These are phyloP conservation scores for Brachyptera risi DNA, from an alignment of 2,888 invertebrate genomes.

Conservation along the genomic window DNA sequence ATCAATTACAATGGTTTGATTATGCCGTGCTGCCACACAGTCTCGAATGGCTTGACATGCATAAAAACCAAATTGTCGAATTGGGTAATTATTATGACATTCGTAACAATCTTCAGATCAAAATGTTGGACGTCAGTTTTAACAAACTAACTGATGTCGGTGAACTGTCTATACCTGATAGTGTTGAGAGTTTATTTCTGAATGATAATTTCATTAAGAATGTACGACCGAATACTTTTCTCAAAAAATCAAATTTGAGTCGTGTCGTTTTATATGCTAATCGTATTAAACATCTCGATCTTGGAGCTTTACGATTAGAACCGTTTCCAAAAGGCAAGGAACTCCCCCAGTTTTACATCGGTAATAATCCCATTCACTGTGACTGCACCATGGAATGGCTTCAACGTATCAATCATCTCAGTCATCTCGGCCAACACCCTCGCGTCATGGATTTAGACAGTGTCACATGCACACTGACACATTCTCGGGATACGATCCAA, in stretches of 20 bases:
- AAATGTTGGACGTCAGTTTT: conserved; percentile 72
- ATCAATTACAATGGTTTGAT: conserved; percentile 74
- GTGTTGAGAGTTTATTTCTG: conserved; percentile 65
- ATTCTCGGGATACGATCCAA: conserved; percentile 40
- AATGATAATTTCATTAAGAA: conserved; percentile 70
- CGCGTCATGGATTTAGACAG: conserved; percentile 75
- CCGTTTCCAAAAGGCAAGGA: conserved; percentile 62
- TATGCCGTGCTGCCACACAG: conserved; percentile 72
- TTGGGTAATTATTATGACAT: conserved; percentile 69
- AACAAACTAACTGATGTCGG: conserved; percentile 66
- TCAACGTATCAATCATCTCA: conserved; percentile 71
- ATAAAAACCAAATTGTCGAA: conserved; percentile 71
- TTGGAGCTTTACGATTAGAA: conserved; percentile 65
- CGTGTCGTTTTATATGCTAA: conserved; percentile 75
- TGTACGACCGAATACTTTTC: conserved; percentile 65
- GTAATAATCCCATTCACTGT: conserved; percentile 78
- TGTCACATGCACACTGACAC: conserved; percentile 71
- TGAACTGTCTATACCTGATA: conserved; percentile 67
- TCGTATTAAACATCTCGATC: conserved; percentile 65
- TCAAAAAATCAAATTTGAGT: conserved; percentile 64
- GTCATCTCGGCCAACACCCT: conserved; percentile 64
- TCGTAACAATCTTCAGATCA: conserved; percentile 60
- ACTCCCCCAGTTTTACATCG: conserved; percentile 73
- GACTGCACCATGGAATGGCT: conserved; percentile 88
- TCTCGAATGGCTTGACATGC: conserved; percentile 77